phyloP scores from a whole-genome alignment of 2,113 vertebrate genomes.

The Cyprinodon brontotheroides region DNA sequence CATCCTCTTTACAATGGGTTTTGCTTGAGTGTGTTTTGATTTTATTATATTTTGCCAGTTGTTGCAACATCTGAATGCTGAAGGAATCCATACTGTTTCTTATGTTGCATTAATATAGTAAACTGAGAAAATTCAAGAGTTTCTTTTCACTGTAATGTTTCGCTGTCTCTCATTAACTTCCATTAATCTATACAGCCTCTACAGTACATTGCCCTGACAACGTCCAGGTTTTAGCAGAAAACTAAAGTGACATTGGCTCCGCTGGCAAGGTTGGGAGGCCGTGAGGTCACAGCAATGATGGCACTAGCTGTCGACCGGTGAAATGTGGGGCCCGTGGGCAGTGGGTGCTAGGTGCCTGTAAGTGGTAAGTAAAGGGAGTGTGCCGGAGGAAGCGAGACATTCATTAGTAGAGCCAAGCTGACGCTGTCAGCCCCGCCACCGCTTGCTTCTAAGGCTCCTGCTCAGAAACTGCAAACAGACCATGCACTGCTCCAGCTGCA shows the following conservation, averaged over 20 bases:
- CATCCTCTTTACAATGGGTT: neutral
- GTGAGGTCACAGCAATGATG: conserved; percentile 78
- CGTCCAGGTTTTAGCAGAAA: conserved; percentile 68
- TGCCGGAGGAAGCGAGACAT: conserved; percentile 80
- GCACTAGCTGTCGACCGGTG: conserved; percentile 76
- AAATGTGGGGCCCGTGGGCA: conserved; percentile 71
- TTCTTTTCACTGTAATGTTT: conserved; percentile 26
- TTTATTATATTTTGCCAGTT: too few relatives aligned
- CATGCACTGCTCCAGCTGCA: conserved; percentile 70
- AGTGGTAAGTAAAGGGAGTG: conserved; percentile 72
- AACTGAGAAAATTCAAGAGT: neutral
- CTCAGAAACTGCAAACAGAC: conserved; percentile 61
- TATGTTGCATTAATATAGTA: neutral
- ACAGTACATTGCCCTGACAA: conserved; percentile 66
- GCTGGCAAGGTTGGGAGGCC: conserved; percentile 74
- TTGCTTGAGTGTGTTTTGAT: neutral
- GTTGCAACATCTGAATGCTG: neutral
- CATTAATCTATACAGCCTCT: conserved; percentile 80
- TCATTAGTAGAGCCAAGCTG: conserved; percentile 85
- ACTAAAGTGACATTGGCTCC: conserved; percentile 78
- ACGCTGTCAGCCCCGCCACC: conserved; percentile 77
- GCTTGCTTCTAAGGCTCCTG: conserved; percentile 72
- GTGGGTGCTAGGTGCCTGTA: conserved; percentile 70
- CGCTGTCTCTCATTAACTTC: conserved; percentile 76
- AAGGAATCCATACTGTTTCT: neutral